Evolutionary conservation across 2,113 vertebrate species (phyloP), one percentile per base, ranked within the genome.

Genomic region (Colius striatus): DNA sequence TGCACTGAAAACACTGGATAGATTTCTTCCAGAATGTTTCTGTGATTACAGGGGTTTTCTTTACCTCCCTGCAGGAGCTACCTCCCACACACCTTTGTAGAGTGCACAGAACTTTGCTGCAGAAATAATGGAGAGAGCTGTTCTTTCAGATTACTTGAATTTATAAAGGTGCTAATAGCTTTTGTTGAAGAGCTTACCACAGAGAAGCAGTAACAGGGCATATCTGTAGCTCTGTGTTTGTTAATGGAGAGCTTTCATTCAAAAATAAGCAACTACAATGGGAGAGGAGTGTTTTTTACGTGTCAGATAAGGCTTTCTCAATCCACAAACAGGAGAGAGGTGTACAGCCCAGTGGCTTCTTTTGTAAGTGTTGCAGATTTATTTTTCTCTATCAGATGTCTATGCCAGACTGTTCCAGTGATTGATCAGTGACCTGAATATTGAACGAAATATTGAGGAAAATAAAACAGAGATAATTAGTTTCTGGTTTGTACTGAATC

Each of bases 221-320:
- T 80, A 50, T 27, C 18, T 70, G 48, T 30, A 51, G 54, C 47
- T 80, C 60, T 54, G 16, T 36, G 21, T 26, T 74, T 47, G 10
- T 68, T 86, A 60, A 70, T 30, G 19, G 9, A 73, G 62, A 71
- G 13, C 16, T 86, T 86, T 50, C n/a, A 26, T 58, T 67, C 4
- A 1, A 79, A 91, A 75, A 10, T 29, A 53, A 71, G 43, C 18
- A 65, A 27, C 43, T 71, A 29, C 19, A 53, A 8, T 13, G 4
- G 0, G 5, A 3, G 15, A 3, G 23, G 4, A 1, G 25, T 15
- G 4, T 6, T 60, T 85, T 72, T 92, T 55, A 48, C 4, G 7
- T 16, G 11, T 13, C 66, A 25, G 32, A 12, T 29, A 65, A 62
- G 16, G 13, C 6, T 90, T 88, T 85, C 51, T 85, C 72, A 70